phyloP scores from a whole-genome alignment of 2,797 vertebrate genomes.

The Mycteria americana region DNA sequence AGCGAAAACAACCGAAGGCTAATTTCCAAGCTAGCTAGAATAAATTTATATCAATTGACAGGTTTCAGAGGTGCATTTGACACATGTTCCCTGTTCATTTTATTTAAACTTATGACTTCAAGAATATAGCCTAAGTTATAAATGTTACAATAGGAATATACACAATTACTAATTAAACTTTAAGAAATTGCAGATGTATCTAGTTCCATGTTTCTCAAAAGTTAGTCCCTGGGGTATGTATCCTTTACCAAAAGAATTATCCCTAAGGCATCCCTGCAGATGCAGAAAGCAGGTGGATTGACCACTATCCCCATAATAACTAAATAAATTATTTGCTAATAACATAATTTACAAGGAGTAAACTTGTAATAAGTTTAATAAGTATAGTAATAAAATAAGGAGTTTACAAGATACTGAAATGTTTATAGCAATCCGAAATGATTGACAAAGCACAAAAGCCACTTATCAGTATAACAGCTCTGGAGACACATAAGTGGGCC shows the following conservation, averaged over 20 bases:
- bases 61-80: background rate
- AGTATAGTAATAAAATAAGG: background rate
- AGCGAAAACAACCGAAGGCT: background rate
- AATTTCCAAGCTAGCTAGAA: background rate
- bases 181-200: background rate
- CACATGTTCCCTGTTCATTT: background rate
- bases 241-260: background rate
- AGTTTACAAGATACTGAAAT: background rate
- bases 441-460: background rate
- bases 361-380: background rate
- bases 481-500: background rate
- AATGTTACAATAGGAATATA: background rate
- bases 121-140: background rate
- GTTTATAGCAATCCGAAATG: background rate
- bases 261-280: background rate
- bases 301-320: background rate
- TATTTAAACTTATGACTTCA: background rate
- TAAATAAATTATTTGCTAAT: background rate
- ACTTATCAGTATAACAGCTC: background rate
- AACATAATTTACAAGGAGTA: background rate
- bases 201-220: background rate
- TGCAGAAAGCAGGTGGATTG: background rate
- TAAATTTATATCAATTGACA: background rate
- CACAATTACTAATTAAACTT: background rate
- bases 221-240: background rate